Evolutionary conservation across 2,888 invertebrate genomes (phyloP).

Genomic region (Achlya flavicornis): DNA sequence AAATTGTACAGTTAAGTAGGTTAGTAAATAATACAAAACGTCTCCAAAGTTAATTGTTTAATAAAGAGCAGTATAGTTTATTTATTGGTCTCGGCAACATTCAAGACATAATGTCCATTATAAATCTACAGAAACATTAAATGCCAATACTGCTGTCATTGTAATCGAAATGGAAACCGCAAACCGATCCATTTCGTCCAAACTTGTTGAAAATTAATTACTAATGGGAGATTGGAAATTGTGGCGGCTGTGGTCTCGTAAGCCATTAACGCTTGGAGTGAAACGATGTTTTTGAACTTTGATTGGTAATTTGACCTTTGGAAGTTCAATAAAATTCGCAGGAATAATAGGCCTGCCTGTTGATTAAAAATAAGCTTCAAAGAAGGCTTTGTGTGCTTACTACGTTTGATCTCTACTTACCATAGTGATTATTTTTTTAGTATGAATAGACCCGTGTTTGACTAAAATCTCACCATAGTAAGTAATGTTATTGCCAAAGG

Average conservation of each 20-base stretch:
- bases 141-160: constrained; percentile 1
- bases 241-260: not conserved
- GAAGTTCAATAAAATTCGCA: no score
- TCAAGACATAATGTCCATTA: not conserved
- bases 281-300: constrained; percentile 1
- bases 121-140: not conserved
- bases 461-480: no score
- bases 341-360: no score
- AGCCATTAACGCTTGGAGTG: not conserved
- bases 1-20: not conserved
- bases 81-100: not conserved
- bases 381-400: no score
- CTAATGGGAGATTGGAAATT: constrained; percentile 10
- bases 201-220: constrained; percentile 8
- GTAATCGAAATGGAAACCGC: constrained; percentile 6
- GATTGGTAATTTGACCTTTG: constrained; percentile 1
- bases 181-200: constrained; percentile 8
- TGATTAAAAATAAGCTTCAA: no score
- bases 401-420: no score
- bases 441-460: no score
- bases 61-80: not conserved
- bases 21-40: not conserved
- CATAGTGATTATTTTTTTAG: no score
- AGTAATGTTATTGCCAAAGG: no score
- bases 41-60: not conserved